Conservation (phyloP, 2,888 invertebrate species). For the Meteorus cinctellus region DNA sequence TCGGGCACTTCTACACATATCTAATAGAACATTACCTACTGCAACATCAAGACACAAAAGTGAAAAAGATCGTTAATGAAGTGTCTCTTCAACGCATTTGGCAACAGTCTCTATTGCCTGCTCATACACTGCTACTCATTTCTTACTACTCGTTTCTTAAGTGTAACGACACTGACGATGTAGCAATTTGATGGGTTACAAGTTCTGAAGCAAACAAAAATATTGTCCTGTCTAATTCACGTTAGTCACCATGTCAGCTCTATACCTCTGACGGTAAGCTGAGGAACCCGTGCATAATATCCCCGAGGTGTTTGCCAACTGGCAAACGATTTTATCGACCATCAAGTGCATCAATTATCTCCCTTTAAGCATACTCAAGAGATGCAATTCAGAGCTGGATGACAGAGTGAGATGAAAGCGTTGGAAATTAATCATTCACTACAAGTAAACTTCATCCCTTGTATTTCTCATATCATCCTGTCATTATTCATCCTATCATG, state of each 20-base stretch:
- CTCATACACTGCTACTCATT: not conserved
- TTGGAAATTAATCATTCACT: not conserved
- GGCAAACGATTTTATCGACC: constrained; percentile 51
- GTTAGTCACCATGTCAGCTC: not conserved
- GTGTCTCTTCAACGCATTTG: constrained; percentile 27
- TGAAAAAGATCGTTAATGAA: constrained; percentile 25
- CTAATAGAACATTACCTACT: not conserved
- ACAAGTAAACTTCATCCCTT: not conserved
- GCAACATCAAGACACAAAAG: not conserved
- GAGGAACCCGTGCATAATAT: constrained; percentile 24
- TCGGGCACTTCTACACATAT: not conserved
- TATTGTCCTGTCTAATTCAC: constrained; percentile 29
- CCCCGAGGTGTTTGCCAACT: constrained; percentile 48
- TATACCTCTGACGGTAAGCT: not conserved
- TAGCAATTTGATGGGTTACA: not conserved
- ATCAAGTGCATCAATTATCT: constrained; percentile 48
- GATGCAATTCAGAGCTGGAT: not conserved
- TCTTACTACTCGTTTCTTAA: not conserved
- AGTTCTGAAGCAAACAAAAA: constrained; percentile 5
- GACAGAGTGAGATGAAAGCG: not conserved
- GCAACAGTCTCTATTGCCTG: not conserved
- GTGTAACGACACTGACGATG: not conserved
- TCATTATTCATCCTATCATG: not conserved
- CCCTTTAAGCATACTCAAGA: not conserved
- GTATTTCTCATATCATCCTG: constrained; percentile 11